These are phyloP conservation scores for Hoplodrina blanda DNA, from an alignment of 2,888 invertebrate genomes.

Conservation along the genomic window DNA sequence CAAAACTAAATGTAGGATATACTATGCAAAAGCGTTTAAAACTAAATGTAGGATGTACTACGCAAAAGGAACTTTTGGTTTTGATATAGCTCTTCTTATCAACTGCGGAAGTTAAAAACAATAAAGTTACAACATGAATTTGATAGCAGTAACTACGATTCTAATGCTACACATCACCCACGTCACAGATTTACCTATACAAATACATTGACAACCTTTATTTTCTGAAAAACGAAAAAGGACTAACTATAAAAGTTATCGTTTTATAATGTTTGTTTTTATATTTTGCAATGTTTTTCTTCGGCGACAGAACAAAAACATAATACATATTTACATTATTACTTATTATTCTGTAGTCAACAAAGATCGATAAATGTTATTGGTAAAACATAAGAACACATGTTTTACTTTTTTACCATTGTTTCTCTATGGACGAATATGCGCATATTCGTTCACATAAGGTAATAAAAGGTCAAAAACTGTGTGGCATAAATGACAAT, in stretches of 20 bases:
- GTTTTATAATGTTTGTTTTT: not conserved
- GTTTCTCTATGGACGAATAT: too few species aligned
- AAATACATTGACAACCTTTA: too few species aligned
- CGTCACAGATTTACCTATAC: not conserved
- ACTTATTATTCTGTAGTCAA: not conserved
- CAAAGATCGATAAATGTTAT: not conserved
- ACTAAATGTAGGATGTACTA: too few species aligned
- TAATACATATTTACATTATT: too few species aligned
- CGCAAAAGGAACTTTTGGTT: too few species aligned
- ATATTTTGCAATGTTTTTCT: too few species aligned
- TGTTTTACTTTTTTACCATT: not conserved
- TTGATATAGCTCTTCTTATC: not conserved
- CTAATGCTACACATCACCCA: not conserved
- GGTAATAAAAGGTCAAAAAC: too few species aligned
- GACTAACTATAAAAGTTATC: not conserved
- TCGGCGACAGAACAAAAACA: too few species aligned
- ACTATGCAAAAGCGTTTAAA: not conserved
- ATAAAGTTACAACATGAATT: slow-evolving; percentile 4
- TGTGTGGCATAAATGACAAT: too few species aligned
- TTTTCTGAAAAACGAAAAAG: not conserved
- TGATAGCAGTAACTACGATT: not conserved
- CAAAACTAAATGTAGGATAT: not conserved
- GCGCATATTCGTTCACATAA: too few species aligned
- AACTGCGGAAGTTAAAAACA: slow-evolving; percentile 15
- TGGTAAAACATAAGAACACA: not conserved